Conservation (phyloP, 2,797 vertebrate species). For the Pempheris klunzingeri region DNA sequence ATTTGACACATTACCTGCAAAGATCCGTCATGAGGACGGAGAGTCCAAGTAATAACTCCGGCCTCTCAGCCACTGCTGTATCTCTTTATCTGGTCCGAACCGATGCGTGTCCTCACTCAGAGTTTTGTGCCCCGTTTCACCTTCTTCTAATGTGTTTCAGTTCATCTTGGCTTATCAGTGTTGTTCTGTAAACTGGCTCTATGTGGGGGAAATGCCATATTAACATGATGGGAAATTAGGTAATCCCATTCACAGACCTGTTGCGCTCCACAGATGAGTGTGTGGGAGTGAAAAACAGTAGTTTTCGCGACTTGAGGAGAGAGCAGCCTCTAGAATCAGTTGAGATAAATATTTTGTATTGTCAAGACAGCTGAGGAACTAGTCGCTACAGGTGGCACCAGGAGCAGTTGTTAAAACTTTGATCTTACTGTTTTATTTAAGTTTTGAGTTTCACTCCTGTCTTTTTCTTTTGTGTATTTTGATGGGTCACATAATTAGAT, state of each 20-base stretch:
- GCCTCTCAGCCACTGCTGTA: background rate
- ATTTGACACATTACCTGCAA: slow-evolving; percentile 4
- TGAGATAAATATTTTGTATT: slow-evolving; percentile 19
- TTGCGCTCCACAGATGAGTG: background rate
- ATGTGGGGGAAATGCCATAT: background rate
- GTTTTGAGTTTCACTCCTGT: background rate
- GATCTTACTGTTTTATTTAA: slow-evolving; percentile 3
- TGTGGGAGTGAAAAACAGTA: slow-evolving; percentile 19
- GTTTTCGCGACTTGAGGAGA: background rate
- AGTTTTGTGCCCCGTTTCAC: background rate
- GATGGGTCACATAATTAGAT: slow-evolving; percentile 31
- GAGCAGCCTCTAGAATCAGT: background rate
- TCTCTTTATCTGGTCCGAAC: background rate
- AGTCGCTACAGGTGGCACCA: background rate
- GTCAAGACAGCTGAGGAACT: slow-evolving; percentile 4
- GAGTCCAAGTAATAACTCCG: slow-evolving; percentile 4
- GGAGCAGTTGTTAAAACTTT: background rate
- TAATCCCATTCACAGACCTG: slow-evolving; percentile 9
- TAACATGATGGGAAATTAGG: background rate
- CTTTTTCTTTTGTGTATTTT: slow-evolving; percentile 15
- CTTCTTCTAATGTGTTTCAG: background rate
- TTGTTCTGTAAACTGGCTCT: background rate
- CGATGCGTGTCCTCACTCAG: slow-evolving; percentile 1
- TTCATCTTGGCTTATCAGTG: background rate
- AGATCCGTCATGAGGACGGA: slow-evolving; percentile 10